phyloP scores from a whole-genome alignment of 2,797 vertebrate species.

The Brachymystax lenok region DNA sequence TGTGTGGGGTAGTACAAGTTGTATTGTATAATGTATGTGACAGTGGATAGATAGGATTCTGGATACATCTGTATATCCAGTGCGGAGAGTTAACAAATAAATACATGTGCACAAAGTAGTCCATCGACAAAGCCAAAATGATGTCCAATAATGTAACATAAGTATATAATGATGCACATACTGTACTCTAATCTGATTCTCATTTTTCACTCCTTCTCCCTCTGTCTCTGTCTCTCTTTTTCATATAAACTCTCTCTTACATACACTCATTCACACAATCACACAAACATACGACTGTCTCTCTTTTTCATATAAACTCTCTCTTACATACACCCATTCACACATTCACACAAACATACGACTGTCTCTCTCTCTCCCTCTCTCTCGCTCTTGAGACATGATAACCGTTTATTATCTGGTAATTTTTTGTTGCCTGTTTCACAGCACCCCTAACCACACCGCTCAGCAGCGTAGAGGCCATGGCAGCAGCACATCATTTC shows the following conservation, averaged over 20 bases:
- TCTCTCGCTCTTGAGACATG: not conserved
- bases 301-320: not conserved
- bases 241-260: not conserved
- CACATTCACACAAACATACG: not conserved
- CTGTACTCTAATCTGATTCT: not conserved
- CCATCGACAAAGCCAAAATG: not conserved
- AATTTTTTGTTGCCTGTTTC: slow-evolving; percentile 15
- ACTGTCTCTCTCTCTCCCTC: slow-evolving; percentile 25
- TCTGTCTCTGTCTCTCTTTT: slow-evolving; percentile 15
- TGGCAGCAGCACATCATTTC: slow-evolving; percentile 54
- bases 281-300: not conserved
- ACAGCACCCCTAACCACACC: slow-evolving; percentile 52
- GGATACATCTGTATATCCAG: not conserved
- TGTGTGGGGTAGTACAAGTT: not conserved
- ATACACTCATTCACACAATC: slow-evolving; percentile 13
- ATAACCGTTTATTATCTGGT: not conserved
- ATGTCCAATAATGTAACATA: not conserved
- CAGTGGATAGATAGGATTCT: not conserved
- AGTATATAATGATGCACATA: not conserved
- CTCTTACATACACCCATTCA: slow-evolving; percentile 15
- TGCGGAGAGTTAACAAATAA: not conserved
- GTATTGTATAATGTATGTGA: not conserved
- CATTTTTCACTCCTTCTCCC: slow-evolving; percentile 29
- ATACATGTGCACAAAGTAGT: not conserved
- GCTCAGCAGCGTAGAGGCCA: slow-evolving; percentile 42